Evolutionary conservation across 2,797 vertebrate genomes (phyloP).

Genomic region (Xenops minutus): DNA sequence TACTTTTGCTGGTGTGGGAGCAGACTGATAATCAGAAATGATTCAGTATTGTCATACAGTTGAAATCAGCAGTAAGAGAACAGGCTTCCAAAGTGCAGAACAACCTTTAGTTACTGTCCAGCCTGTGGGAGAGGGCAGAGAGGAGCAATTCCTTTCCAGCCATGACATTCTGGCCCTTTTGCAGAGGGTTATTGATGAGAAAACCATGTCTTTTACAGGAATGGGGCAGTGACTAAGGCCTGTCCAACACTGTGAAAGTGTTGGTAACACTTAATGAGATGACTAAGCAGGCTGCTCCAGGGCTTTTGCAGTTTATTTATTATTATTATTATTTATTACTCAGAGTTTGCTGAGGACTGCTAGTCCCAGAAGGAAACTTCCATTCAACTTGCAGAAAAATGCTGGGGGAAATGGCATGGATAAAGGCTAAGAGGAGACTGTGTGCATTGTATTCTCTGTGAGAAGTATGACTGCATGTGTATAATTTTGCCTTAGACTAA

Average conservation of each 20-base stretch:
- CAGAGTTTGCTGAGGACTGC: constrained; percentile 13
- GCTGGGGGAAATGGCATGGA: not conserved
- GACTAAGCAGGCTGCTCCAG: constrained; percentile 47
- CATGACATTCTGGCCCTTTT: not conserved
- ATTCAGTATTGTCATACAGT: not conserved
- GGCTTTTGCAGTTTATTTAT: constrained; percentile 33
- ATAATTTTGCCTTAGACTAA: not conserved
- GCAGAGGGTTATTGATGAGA: constrained; percentile 40
- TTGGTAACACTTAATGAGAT: constrained; percentile 53
- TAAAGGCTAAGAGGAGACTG: not conserved
- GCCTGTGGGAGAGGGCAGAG: not conserved
- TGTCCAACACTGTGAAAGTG: constrained; percentile 42
- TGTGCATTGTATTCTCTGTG: not conserved
- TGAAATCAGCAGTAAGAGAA: not conserved
- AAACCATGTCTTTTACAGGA: constrained; percentile 27
- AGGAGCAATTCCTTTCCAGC: not conserved
- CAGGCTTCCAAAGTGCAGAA: not conserved
- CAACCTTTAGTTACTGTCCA: not conserved
- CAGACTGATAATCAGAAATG: not conserved
- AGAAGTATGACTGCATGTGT: not conserved
- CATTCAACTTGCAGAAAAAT: not conserved
- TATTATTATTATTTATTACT: constrained; percentile 60
- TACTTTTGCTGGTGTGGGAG: not conserved
- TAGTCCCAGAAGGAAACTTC: constrained; percentile 13
- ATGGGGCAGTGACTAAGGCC: constrained; percentile 19